Evolutionary conservation across 2,888 invertebrate genomes (phyloP).

Genomic region (Cryptosula pallasiana): DNA sequence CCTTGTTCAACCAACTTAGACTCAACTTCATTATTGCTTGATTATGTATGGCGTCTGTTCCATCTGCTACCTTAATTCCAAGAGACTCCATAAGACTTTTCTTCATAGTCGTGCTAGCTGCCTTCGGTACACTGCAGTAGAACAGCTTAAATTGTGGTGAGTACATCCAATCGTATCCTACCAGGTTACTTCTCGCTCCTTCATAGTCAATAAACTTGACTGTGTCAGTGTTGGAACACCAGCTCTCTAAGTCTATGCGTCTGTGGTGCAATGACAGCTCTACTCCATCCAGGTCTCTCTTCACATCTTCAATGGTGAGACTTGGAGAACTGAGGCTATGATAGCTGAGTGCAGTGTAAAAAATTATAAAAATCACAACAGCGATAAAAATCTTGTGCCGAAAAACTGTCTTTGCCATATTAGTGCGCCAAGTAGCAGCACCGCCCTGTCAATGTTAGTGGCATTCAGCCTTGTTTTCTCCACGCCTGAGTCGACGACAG

Average conservation of each 20-base stretch:
- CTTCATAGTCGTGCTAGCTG: conserved; percentile 13
- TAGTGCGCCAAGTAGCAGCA: too few relatives aligned
- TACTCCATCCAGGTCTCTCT: neutral
- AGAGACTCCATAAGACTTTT: neutral
- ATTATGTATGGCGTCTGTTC: neutral
- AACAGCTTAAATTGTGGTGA: neutral
- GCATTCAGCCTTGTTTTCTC: too few relatives aligned
- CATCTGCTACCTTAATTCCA: neutral
- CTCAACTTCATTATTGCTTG: neutral
- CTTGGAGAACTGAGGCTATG: neutral
- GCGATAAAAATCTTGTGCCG: neutral
- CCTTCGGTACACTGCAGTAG: conserved; percentile 13
- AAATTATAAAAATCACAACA: neutral
- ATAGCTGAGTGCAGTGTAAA: neutral
- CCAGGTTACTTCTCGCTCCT: neutral
- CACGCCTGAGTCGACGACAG: too few relatives aligned
- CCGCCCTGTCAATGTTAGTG: too few relatives aligned
- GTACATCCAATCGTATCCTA: conserved; percentile 20
- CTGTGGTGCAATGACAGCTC: neutral
- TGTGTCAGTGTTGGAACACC: neutral
- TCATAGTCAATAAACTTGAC: conserved; percentile 9
- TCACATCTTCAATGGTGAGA: neutral
- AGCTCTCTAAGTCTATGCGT: neutral
- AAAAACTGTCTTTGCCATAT: too few relatives aligned
- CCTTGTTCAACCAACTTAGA: neutral